Evolutionary conservation across 1,140 invertebrate genomes (phyloP).

Genomic region (Medauroidea extradentata): DNA sequence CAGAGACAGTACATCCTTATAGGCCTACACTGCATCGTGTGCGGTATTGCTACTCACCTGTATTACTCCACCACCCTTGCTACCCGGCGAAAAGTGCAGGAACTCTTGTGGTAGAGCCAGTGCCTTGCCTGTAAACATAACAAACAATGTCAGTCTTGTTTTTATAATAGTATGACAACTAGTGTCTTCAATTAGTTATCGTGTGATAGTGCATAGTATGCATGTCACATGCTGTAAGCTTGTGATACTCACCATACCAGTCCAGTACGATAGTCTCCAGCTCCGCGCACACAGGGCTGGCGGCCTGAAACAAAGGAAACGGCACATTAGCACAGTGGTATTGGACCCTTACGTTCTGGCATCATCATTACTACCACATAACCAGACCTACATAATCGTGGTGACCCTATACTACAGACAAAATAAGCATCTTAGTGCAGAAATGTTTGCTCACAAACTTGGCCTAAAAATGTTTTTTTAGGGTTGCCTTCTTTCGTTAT

Average conservation of each 20-base stretch:
- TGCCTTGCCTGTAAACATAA: slow-evolving; percentile 44
- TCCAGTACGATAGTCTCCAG: slow-evolving; percentile 75
- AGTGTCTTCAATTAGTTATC: too few species aligned
- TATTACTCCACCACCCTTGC: slow-evolving; percentile 72
- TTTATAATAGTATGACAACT: background rate
- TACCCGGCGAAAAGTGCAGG: slow-evolving; percentile 46
- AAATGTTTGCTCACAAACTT: too few species aligned
- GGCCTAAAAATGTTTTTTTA: too few species aligned
- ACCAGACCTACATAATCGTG: too few species aligned
- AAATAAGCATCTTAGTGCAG: too few species aligned
- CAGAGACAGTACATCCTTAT: background rate
- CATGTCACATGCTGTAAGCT: too few species aligned
- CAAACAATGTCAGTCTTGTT: slow-evolving; percentile 49
- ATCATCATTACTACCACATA: too few species aligned
- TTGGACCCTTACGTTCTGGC: too few species aligned
- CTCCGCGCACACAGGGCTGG: slow-evolving; percentile 80
- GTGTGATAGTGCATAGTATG: too few species aligned
- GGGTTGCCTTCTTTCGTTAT: too few species aligned
- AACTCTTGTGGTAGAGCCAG: slow-evolving; percentile 52
- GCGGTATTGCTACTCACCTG: slow-evolving; percentile 50
- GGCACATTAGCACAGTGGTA: too few species aligned
- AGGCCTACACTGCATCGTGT: background rate
- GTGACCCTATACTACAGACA: too few species aligned
- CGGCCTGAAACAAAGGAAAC: slow-evolving; percentile 47
- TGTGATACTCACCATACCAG: slow-evolving; percentile 42